phyloP scores from a whole-genome alignment of 1,140 invertebrate species.

The Branchinecta lynchi region DNA sequence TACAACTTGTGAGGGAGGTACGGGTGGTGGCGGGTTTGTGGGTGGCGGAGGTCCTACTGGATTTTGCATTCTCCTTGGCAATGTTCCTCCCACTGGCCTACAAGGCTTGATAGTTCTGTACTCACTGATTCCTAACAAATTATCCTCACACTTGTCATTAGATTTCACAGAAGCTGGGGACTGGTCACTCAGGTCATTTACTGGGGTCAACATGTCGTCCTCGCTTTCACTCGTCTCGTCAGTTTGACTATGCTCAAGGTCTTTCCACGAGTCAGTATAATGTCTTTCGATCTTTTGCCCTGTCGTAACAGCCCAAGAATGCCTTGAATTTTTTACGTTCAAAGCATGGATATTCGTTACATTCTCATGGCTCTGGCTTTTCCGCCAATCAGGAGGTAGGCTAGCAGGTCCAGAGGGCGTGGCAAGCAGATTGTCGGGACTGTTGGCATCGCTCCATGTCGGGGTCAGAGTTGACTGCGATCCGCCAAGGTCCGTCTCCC shows the following conservation, averaged over 20 bases:
- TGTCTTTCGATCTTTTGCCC: conserved; percentile 19
- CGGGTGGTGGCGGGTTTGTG: conserved; percentile 21
- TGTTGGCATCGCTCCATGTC: neutral
- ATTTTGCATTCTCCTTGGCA: conserved; percentile 2
- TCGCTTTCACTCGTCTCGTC: neutral
- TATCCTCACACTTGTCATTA: conserved; percentile 12
- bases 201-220: neutral
- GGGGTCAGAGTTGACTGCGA: conserved; percentile 12
- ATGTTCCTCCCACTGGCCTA: conserved; percentile 22
- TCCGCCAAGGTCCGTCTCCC: conserved; percentile 2
- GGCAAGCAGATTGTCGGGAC: neutral
- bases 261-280: conserved; percentile 31
- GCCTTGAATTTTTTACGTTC: conserved; percentile 25
- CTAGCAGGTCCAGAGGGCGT: neutral
- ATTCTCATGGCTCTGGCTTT: conserved; percentile 33
- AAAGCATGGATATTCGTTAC: conserved; percentile 25
- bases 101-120: conserved; percentile 26
- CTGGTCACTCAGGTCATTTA: conserved; percentile 13
- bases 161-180: conserved; percentile 10
- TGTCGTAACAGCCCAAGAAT: conserved; percentile 27
- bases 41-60: conserved; percentile 22
- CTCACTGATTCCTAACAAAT: conserved; percentile 23
- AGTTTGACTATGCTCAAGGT: conserved; percentile 22
- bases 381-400: conserved; percentile 22
- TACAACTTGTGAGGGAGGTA: conserved; percentile 43